phyloP scores from a whole-genome alignment of 2,888 invertebrate genomes.

The Dusona sp. region DNA sequence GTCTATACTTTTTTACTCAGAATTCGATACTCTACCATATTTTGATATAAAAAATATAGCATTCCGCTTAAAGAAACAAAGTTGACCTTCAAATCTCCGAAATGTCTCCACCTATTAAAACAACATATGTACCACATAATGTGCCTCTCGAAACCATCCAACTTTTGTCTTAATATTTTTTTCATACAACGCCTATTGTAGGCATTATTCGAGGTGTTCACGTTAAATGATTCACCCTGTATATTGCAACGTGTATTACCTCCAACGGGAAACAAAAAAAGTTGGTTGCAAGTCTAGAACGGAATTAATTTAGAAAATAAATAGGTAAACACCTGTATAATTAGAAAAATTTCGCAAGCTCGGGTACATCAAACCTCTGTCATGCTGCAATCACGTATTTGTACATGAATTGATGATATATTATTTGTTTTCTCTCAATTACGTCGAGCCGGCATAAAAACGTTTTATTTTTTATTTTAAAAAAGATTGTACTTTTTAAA shows the following conservation, averaged over 20 bases:
- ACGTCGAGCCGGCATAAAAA: neutral
- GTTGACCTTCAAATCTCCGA: no score
- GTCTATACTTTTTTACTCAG: no score
- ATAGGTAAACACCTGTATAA: neutral
- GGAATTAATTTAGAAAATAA: conserved; percentile 11
- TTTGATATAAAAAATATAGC: no score
- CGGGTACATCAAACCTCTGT: neutral
- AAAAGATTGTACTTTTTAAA: neutral
- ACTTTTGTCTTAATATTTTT: no score
- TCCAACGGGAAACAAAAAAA: neutral
- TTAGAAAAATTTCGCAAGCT: neutral
- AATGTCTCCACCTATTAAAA: no score
- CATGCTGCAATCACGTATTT: neutral
- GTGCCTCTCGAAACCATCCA: no score
- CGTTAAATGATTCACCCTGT: no score
- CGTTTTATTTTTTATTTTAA: neutral
- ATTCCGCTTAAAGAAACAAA: no score
- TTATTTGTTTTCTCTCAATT: conserved; percentile 9
- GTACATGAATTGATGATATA: neutral
- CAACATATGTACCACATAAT: no score
- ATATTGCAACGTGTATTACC: neutral
- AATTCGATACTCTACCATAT: no score
- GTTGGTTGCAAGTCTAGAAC: neutral
- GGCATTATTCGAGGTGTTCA: no score
- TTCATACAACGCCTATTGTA: no score